Base-by-base conservation (phyloP, 1,140 invertebrate species). In the Penaeus indicus region DNA sequence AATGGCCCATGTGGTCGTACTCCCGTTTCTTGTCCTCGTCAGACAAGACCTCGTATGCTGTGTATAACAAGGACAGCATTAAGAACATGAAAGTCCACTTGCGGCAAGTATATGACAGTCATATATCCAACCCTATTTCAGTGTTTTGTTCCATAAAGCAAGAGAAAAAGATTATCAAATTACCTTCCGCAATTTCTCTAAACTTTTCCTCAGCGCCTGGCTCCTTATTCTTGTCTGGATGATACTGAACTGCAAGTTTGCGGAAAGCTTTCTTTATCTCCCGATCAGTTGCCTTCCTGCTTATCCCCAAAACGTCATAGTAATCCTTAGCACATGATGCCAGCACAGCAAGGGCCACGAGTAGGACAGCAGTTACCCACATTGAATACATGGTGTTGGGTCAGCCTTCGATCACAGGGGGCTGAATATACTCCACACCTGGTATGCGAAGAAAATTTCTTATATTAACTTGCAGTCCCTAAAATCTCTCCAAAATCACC, bases 251-350 rank as follows among this genome's bases (percentile, higher is more conserved):
- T 1, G 99, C 99, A 92, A 99, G 94, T 94, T 99, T 99, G 88
- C 98, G 95, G 92, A 99, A 99, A 2, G 97, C 97, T 92, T 98
- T 99, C 93, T 99, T 99, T 91, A 99, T 98, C 91, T 99, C 98
- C 91, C 99, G 98, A 90, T 99, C 98, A 72, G 95, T 95, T 19
- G 98, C 98, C 92, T 94, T 95, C 94, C 96, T 97, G n/a, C 94
- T 91, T 84, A 99, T 94, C 86, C 97, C 97, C 86, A 99, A 94
- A 91, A 97, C 97, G 93, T 97, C 97, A 93, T 99, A 99, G 93
- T 98, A 99, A 93, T 99, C 97, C 94, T 99, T 99, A 63, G 42
- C 63, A 60, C 85, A 86, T 13, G 78, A 69, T 27, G 25, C 85
- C 22, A 86, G 38, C 21, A 72, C 97, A 63, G 61, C 77, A 27